Conservation (phyloP, 1,140 invertebrate genomes). For the Lucilia cuprina region DNA sequence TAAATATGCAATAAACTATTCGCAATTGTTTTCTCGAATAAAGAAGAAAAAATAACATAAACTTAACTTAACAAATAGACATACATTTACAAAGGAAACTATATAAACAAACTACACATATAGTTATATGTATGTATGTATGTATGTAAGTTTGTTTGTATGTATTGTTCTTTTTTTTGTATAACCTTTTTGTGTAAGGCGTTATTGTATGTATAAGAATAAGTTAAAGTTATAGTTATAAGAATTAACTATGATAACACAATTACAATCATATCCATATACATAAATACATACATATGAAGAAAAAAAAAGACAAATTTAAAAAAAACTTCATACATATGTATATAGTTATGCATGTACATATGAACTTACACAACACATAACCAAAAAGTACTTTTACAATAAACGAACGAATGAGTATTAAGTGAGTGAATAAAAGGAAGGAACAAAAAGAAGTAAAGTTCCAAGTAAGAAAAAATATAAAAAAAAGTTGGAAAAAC, state of each 20-base stretch:
- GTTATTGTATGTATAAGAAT: neutral
- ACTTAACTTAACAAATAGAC: neutral
- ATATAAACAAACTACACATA: too few relatives aligned
- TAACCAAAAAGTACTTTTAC: neutral
- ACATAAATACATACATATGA: too few relatives aligned
- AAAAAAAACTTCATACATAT: neutral
- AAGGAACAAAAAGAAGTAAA: neutral
- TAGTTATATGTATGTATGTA: neutral
- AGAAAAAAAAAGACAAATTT: too few relatives aligned
- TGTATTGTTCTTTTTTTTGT: neutral
- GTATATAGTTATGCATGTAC: neutral
- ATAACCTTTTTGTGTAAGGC: neutral
- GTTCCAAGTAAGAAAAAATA: neutral
- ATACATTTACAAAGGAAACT: neutral
- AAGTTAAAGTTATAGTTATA: constrained; percentile 7
- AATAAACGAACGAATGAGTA: neutral
- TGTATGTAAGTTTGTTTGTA: neutral
- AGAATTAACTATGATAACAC: neutral
- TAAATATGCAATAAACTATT: constrained; percentile 31
- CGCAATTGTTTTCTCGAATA: constrained; percentile 15
- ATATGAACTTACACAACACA: neutral
- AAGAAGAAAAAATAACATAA: neutral
- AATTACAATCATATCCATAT: neutral
- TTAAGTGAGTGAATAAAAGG: neutral
- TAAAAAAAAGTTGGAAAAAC: neutral